Conservation (phyloP, 2,797 vertebrate genomes). For the Mionectes olivaceus region DNA sequence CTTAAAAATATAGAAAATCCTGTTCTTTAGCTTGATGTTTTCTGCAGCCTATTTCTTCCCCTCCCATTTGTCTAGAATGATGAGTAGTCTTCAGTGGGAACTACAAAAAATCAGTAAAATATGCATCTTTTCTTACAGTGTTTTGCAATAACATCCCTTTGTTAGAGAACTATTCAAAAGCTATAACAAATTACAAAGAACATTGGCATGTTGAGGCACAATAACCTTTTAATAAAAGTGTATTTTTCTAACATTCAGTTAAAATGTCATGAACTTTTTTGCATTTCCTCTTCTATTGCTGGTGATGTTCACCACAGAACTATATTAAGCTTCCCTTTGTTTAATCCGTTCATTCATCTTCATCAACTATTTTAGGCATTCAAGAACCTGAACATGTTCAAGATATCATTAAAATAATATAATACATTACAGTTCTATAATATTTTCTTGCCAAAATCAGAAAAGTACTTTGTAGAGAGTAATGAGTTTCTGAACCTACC, state of each 20-base stretch:
- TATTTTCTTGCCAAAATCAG: not conserved
- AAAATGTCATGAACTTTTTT: not conserved
- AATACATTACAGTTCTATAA: not conserved
- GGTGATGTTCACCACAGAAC: not conserved
- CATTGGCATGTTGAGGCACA: not conserved
- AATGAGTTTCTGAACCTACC: not conserved
- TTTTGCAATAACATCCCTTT: not conserved
- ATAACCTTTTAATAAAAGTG: constrained; percentile 21
- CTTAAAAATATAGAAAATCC: not conserved
- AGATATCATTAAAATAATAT: not conserved
- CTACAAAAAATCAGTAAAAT: not conserved
- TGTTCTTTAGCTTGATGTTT: not conserved
- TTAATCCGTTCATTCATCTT: constrained; percentile 42
- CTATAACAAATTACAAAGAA: not conserved
- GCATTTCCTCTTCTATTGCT: not conserved
- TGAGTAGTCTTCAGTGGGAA: not conserved
- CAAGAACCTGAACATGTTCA: not conserved
- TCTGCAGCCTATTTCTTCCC: not conserved
- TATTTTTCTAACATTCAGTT: constrained; percentile 26
- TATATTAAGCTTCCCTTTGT: constrained; percentile 25
- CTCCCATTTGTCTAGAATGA: not conserved
- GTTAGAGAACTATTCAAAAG: not conserved
- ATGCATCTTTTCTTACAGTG: not conserved
- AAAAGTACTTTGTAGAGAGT: not conserved
- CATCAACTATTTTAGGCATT: not conserved